Base-by-base conservation (phyloP, 2,113 vertebrate species). In the Vimba vimba region DNA sequence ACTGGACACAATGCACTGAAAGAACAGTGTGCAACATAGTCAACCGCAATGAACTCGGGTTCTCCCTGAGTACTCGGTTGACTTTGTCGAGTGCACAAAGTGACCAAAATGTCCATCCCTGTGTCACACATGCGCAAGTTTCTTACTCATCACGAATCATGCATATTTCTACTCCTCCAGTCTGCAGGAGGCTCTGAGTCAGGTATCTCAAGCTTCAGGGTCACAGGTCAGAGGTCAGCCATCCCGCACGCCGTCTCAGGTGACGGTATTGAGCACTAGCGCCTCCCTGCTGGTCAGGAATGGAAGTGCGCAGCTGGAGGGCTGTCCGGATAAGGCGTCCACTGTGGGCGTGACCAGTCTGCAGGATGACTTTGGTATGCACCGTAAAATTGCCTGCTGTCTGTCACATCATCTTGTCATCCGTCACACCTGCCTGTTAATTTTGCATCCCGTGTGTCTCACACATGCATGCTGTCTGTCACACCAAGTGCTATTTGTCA, bases 281-380 rank as follows among this genome's bases (percentile, higher is more conserved):
- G 93, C 97, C 93, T 98, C 98, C 97, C 97, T 99, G 97, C 97
- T 99, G 98, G 97, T 98, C 97, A 99, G 97, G 97, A 98, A 97
- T 92, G 98, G 97, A 95, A 99, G 98, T 96, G 94, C 95, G 92
- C 97, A 97, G 93, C 96, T 99, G 95, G 98, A 99, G 94, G 96
- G 96, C 52, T 96, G 97, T 94, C 97, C 96, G 96, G 98, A 97
- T 96, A 96, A 95, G 95, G 97, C 97, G 90, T 96, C 97, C 87
- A 97, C 97, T 90, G 96, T 97, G 90, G 97, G 97, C 91, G 93
- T 95, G 90, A 95, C 96, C 97, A 98, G 98, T 95, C 95, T 99
- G 94, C 97, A 98, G 91, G 96, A 98, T 92, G 98, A 97, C 94
- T 97, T 98, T 89, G 98, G 98, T 99, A 95, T 95, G 89, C 66